These are phyloP conservation scores for Notocelia uddmanniana DNA, from an alignment of 2,888 invertebrate species.

Conservation along the genomic window DNA sequence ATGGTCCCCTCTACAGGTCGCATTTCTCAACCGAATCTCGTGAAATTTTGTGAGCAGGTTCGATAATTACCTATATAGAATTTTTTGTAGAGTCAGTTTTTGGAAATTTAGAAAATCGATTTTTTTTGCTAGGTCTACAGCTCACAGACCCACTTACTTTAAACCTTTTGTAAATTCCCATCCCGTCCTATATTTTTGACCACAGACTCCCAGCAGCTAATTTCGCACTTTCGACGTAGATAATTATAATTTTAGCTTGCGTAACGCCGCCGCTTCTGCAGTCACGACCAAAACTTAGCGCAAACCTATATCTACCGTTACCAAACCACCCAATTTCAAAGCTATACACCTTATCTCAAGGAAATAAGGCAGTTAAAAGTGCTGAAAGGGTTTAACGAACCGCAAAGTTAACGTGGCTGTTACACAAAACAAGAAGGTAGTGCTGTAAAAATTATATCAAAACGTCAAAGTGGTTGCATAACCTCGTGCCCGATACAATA, in stretches of 20 bases:
- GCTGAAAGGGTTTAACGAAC: constrained; percentile 18
- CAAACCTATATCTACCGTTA: constrained; percentile 57
- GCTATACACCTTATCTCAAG: constrained; percentile 49
- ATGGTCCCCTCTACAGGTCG: too few relatives aligned
- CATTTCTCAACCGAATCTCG: too few relatives aligned
- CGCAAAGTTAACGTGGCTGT: constrained; percentile 52
- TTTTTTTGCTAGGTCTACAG: too few relatives aligned
- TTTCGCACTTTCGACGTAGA: constrained; percentile 81
- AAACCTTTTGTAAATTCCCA: constrained; percentile 28
- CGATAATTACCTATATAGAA: too few relatives aligned
- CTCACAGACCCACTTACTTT: too few relatives aligned
- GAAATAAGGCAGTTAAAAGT: constrained; percentile 49
- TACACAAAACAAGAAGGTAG: constrained; percentile 59
- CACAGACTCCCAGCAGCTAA: constrained; percentile 57
- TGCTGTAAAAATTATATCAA: constrained; percentile 84
- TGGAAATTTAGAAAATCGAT: too few relatives aligned
- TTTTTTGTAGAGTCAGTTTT: too few relatives aligned
- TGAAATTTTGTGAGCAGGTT: too few relatives aligned
- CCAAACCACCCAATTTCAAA: constrained; percentile 42
- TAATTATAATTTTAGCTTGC: constrained; percentile 79
- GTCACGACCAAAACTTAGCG: constrained; percentile 76
- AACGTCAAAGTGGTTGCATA: constrained; percentile 80
- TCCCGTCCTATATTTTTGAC: constrained; percentile 48
- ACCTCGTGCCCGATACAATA: constrained; percentile 83
- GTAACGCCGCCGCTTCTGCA: constrained; percentile 80